Base-by-base conservation (phyloP, 2,888 invertebrate genomes). In the Aphodius sticticus region DNA sequence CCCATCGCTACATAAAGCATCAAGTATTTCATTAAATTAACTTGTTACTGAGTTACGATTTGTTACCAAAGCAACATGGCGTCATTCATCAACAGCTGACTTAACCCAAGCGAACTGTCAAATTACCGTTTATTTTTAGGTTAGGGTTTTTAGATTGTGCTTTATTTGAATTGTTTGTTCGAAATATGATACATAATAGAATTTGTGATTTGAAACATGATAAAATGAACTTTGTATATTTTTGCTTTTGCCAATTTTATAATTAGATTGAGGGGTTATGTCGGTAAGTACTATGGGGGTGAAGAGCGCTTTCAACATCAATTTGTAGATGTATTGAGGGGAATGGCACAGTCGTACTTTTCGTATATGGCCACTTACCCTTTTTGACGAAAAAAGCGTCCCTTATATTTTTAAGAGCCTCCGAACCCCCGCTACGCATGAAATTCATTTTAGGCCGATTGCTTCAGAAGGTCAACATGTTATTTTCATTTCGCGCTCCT, bases 271-370 rank as follows among this genome's bases (percentile, higher is more conserved):
- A 26, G 53, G 53, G 53, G 53, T 53, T 53, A 53, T 53, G 53
- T 53, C 53, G 12, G 12, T 53, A 53, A 5, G 9, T 53, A 53
- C 53, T 53, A 53, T 53, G 53, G 53, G 7, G 4, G 9, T 53
- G 9, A 9, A 12, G 53, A 5, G 53, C 53, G 53, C 53, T 53
- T 53, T 53, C 53, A 53, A 53, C 53, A 53, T 53, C 53, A 53
- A 53, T 53, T 53, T 53, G 53, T 53, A 53, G 53, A 53, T 53
- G 53, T 53, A 53, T 53, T 53, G 53, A 53, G 53, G 53, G 53
- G 53, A 53, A 53, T 53, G 53, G 53, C 53, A 53, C 53, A 53
- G 53, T 53, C 53, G 53, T 53, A 53, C 53, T 9, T 53, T 53
- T 53, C 53, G 53, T 53, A 53, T 53, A 53, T 53, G 53, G 53